Evolutionary conservation across 1,140 invertebrate genomes (phyloP), one percentile per base, ranked within the genome.

Genomic region (Bombus confusus): DNA sequence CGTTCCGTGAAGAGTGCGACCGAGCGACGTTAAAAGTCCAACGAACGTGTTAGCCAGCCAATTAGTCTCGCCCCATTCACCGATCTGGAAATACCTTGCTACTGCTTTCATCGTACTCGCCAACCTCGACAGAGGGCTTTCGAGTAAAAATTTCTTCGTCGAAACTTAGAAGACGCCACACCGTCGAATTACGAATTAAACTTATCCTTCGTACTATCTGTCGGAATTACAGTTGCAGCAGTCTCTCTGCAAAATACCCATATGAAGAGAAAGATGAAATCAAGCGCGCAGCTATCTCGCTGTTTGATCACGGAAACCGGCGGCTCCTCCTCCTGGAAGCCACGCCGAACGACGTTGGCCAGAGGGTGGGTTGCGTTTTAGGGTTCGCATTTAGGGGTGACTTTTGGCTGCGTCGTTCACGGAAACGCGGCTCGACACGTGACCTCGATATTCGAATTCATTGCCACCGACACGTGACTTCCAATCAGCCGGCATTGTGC

Each of bases 391-490:
- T 52, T 9, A 64, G 64, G 75, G 66, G n/a, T 15, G 91, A 92
- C 91, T 92, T 92, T 89, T 73, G 81, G 71, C 86, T 76, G 79
- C 77, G 64, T 73, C 84, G 80, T 85, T 68, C 84, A 86, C 89
- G 91, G 91, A 89, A 87, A 84, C 87, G 76, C 85, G 79, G 34
- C 66, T n/a, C 88, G 91, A 91, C 92, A 93, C 92, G 92, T 92
- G 92, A 87, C 86, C 73, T 72, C 77, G 76, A 87, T 88, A 85
- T 88, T 88, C 91, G 86, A 91, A 91, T 89, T 92, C 91, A 90
- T 92, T 88, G 90, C 87, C 84, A 86, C 85, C 71, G 92, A 81
- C 92, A 93, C 92, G 92, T 92, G 92, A 91, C 92, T 87, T 87
- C 88, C 91, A 90, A 93, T 93, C 88, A 90, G 73, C 86, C 82